These are phyloP conservation scores for Doris montereyensis DNA, from an alignment of 2,888 invertebrate genomes.

Conservation along the genomic window DNA sequence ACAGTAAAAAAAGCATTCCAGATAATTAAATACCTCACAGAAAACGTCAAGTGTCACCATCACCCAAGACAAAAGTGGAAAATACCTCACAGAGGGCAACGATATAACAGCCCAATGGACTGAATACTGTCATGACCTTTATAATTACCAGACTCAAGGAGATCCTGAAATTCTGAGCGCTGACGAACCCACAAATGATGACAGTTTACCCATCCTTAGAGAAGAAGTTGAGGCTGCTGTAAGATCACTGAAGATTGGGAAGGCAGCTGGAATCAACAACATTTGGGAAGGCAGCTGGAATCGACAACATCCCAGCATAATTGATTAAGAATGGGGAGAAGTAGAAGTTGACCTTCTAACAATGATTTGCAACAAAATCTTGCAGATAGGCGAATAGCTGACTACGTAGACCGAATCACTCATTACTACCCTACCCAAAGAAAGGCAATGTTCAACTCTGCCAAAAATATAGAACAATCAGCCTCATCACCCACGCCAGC, in stretches of 20 bases:
- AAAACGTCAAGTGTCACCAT: too few relatives aligned
- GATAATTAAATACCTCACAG: too few relatives aligned
- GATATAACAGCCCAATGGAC: too few relatives aligned
- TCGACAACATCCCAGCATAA: constrained; percentile 23
- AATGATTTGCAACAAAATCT: too few relatives aligned
- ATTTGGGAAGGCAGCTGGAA: constrained; percentile 10
- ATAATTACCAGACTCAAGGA: not conserved
- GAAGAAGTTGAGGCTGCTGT: constrained; percentile 21
- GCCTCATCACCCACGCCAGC: too few relatives aligned
- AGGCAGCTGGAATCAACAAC: too few relatives aligned
- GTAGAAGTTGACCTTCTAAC: not conserved
- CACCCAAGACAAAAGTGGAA: not conserved
- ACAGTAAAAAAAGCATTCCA: too few relatives aligned
- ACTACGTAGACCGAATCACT: too few relatives aligned
- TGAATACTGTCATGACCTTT: not conserved
- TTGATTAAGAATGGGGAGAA: constrained; percentile 25
- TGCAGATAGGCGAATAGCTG: too few relatives aligned
- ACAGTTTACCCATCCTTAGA: not conserved
- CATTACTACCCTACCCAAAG: too few relatives aligned
- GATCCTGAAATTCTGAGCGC: not conserved
- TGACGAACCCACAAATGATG: too few relatives aligned
- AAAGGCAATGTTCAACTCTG: constrained; percentile 25
- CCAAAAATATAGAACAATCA: constrained; percentile 33
- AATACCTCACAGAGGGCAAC: not conserved
- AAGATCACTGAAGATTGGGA: constrained; percentile 8